Conservation (phyloP, 2,797 vertebrate genomes). For the Darevskia mixta region DNA sequence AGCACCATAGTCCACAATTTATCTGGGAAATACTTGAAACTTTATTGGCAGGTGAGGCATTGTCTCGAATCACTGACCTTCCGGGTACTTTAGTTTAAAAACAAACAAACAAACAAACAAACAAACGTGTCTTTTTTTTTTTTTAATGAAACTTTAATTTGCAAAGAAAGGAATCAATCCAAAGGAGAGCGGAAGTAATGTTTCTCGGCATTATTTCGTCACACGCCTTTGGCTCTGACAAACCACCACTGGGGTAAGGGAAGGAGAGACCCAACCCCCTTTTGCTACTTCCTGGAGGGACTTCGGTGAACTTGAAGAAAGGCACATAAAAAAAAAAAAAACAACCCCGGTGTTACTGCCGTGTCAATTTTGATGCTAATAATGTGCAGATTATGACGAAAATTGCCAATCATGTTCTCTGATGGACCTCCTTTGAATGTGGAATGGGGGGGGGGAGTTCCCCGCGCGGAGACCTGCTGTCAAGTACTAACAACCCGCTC, state of each 20-base stretch:
- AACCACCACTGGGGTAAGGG: constrained; percentile 80
- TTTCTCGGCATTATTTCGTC: constrained; percentile 73
- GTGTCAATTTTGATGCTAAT: constrained; percentile 99
- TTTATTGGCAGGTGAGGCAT: constrained; percentile 67
- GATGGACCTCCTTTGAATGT: constrained; percentile 99
- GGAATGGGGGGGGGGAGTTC: constrained; percentile 91
- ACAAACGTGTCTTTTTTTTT: constrained; percentile 24
- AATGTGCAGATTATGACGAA: constrained; percentile 99
- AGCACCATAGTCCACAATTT: constrained; percentile 62
- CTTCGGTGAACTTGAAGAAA: constrained; percentile 90
- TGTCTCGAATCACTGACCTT: constrained; percentile 69
- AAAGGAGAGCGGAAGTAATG: constrained; percentile 22
- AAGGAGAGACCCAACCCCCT: constrained; percentile 75
- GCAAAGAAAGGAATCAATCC: neutral
- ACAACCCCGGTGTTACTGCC: constrained; percentile 87
- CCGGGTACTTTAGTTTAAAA: constrained; percentile 48
- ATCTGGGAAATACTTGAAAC: constrained; percentile 86
- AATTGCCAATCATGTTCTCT: constrained; percentile 99
- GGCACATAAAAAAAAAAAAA: constrained; percentile 83
- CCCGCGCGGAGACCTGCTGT: constrained; percentile 98
- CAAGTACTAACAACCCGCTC: constrained; percentile 99
- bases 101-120: too few relatives aligned
- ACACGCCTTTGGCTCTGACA: constrained; percentile 73
- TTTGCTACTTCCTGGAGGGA: constrained; percentile 83
- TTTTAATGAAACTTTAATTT: constrained; percentile 28